Base-by-base conservation (phyloP, 2,888 invertebrate species). In the Bombyx huttoni region DNA sequence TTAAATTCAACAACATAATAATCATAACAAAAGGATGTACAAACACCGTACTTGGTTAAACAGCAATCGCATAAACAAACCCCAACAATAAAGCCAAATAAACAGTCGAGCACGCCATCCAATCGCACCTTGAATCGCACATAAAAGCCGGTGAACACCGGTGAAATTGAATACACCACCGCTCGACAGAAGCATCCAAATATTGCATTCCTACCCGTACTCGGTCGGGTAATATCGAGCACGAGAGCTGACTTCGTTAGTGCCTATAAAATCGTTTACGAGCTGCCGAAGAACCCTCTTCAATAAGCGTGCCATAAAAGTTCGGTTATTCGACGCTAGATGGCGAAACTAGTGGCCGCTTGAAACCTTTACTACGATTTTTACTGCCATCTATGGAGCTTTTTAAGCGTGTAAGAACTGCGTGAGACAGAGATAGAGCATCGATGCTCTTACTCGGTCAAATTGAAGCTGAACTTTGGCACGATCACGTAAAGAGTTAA, bases 41-140 rank as follows among this genome's bases (percentile, higher is more conserved):
- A 76, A 82, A 82, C 81, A 81, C 79, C 81, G 81, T 83, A 83
- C 81, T 86, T 81, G 83, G 84, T 85, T 85, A 87, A 86, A 87
- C 85, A 86, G 85, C 83, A 84, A 87, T 87, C 86, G 83, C 85
- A 87, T 88, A 88, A 88, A 88, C 88, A 88, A 88, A 87, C 86
- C 87, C 86, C 84, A 77, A 87, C 87, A 87, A 86, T 87, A 87
- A 88, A 86, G 83, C 80, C 83, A 87, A 88, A 87, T 88, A 88
- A 88, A 87, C 88, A 79, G 78, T 82, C 80, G 65, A 87, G 87
- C 85, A 86, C 84, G 84, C 87, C 86, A 87, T 88, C 87, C 87
- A 86, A 88, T 87, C 86, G 84, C 88, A 87, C 88, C 88, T 88
- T 82, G 86, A 87, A 88, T 87, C 86, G 85, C 83, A 83, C 83